Base-by-base conservation (phyloP, 2,888 invertebrate species). In the Plusia festucae region DNA sequence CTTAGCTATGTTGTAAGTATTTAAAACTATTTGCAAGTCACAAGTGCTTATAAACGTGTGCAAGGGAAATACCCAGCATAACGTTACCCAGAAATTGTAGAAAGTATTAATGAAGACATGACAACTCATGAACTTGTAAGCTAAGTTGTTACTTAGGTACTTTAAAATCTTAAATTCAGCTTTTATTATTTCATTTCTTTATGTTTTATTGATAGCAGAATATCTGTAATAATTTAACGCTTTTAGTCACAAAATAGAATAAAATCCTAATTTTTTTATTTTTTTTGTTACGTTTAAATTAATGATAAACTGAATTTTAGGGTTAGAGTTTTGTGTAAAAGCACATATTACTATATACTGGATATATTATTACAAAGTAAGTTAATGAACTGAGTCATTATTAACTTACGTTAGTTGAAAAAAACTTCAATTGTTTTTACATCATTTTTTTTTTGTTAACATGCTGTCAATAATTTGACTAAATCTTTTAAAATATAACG, bases 1-100 rank as follows among this genome's bases (percentile, higher is more conserved):
- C 76, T 71, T 79, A 81, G 73, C 70, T 72, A 72, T 76, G 70
- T 76, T 79, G 77, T 82, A 73, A 79, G 79, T 84, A 86, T 85
- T 87, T 86, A 85, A 85, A 79, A 80, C 74, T 32, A 86, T 87
- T 86, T 84, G 86, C 86, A 87, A 87, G 78, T 86, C 84, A 70
- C 76, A 76, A 69, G 53, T 52, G 75, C 76, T 79, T 79, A 79
- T 49, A 49, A 18, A 20, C 79, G 69, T 73, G 68, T 79, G 68
- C 76, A 82, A 82, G 79, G 82, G 83, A 82, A 83, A 84, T 81
- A 83, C 78, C 72, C 74, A 76, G 72, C 58, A 73, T 70, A 69
- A 70, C 65, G 71, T 53, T 60, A 53, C 57, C 63, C 58, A 57
- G 76, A 75, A 83, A 82, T 69, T 58, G 46, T 76, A 62, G 79